phyloP scores from a whole-genome alignment of 2,888 invertebrate species.

The Zele albiditarsus region DNA sequence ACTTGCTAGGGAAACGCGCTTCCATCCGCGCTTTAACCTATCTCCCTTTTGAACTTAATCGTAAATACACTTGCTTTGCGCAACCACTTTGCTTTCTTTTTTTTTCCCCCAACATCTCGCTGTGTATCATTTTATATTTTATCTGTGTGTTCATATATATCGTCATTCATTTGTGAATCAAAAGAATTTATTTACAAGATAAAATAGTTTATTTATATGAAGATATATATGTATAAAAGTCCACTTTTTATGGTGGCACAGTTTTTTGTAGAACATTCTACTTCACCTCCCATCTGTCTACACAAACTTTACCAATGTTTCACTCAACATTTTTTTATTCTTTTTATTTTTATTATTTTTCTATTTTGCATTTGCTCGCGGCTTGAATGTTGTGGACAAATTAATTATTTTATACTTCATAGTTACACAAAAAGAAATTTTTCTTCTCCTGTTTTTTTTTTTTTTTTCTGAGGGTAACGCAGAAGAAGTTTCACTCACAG shows the following conservation, averaged over 20 bases:
- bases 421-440: not conserved
- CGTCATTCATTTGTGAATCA: not conserved
- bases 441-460: not conserved
- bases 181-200: not conserved
- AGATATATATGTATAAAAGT: too few relatives aligned
- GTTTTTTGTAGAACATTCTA: not conserved
- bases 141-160: not conserved
- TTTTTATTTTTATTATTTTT: not conserved
- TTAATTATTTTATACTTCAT: not conserved
- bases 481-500: too few relatives aligned
- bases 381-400: conserved; percentile 7
- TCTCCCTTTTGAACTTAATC: not conserved
- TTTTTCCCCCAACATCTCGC: not conserved
- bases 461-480: not conserved
- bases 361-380: not conserved
- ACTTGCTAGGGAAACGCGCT: conserved; percentile 10
- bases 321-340: not conserved
- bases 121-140: not conserved
- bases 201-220: not conserved
- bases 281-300: not conserved
- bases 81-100: not conserved
- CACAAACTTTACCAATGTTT: conserved; percentile 6
- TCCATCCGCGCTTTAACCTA: conserved; percentile 1
- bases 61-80: not conserved
- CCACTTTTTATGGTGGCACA: not conserved